Conservation (phyloP, 2,113 vertebrate genomes). For the Pontoporia blainvillei region DNA sequence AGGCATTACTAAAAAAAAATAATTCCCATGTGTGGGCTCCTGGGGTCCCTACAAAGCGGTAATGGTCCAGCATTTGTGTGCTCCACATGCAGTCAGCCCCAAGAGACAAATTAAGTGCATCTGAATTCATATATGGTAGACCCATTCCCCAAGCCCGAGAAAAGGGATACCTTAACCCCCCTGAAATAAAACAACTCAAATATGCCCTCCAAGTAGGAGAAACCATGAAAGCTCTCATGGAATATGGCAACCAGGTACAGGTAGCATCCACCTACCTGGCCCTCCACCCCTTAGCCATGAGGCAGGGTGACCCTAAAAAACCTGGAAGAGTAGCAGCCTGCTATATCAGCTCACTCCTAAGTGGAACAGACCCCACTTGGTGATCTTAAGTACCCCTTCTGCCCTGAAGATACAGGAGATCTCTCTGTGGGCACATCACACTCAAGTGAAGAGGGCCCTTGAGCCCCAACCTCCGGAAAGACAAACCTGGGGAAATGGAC, state of each 20-base stretch:
- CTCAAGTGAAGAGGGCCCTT: not conserved
- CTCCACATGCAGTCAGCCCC: not conserved
- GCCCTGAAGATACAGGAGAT: not conserved
- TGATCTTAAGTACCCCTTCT: not conserved
- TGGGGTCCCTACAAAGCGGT: not conserved
- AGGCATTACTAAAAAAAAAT: not conserved
- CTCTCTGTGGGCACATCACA: not conserved
- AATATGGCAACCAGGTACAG: not conserved
- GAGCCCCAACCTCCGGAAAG: not conserved
- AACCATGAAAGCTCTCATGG: not conserved
- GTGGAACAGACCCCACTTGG: not conserved
- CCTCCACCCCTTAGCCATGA: not conserved
- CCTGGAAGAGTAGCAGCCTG: not conserved
- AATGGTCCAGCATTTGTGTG: not conserved
- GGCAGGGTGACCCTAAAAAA: not conserved
- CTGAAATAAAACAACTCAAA: not conserved
- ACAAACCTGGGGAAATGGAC: not conserved
- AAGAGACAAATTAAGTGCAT: not conserved
- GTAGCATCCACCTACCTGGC: not conserved
- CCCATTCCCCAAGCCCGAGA: not conserved
- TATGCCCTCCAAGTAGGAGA: not conserved
- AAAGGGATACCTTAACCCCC: not conserved
- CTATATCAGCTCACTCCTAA: not conserved
- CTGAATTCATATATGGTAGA: not conserved
- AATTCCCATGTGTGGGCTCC: not conserved